phyloP scores from a whole-genome alignment of 2,797 vertebrate species.

The Iguana delicatissima region DNA sequence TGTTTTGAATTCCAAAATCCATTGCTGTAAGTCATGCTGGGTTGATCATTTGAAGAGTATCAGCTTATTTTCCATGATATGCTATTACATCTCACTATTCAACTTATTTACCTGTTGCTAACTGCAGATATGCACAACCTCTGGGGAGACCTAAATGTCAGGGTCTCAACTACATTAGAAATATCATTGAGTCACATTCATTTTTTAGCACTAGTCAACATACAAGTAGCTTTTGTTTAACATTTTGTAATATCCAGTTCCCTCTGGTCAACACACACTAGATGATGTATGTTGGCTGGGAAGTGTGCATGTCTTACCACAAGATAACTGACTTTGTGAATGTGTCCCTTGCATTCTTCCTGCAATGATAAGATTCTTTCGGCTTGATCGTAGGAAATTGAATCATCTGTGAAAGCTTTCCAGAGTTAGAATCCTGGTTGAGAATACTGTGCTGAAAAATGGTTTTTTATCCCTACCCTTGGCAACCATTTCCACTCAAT shows the following conservation, averaged over 20 bases:
- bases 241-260: no score
- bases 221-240: no score
- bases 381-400: neutral
- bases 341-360: neutral
- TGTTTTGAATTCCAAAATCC: no score
- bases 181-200: no score
- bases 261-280: neutral
- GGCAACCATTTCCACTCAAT: neutral
- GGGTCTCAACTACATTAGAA: neutral
- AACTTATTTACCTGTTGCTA: neutral
- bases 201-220: no score
- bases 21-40: no score
- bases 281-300: no score
- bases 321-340: neutral
- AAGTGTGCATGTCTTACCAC: neutral
- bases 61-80: neutral
- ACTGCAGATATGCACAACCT: neutral
- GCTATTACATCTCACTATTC: neutral
- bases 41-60: no score
- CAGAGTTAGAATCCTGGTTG: neutral
- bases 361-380: neutral
- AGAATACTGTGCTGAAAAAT: neutral
- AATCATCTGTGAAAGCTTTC: neutral
- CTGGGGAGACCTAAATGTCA: no score
- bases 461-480: neutral